phyloP scores from a whole-genome alignment of 1,140 invertebrate species.

The Drosophila rhopaloa region DNA sequence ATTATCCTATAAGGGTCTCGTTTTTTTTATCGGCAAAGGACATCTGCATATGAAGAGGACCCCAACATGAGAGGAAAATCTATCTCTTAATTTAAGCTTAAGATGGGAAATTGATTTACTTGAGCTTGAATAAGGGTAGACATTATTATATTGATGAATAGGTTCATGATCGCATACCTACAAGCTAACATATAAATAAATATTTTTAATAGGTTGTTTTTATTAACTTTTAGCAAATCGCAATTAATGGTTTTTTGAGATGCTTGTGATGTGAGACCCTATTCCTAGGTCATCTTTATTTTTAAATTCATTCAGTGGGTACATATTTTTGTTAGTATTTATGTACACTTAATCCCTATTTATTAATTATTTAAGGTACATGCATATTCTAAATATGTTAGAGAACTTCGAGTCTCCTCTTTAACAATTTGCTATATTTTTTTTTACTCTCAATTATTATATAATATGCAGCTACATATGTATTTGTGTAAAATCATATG shows the following conservation, averaged over 20 bases:
- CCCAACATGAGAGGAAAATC: constrained; percentile 9
- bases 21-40: constrained; percentile 28
- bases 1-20: constrained; percentile 28
- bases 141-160: constrained; percentile 2
- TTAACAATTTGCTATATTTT: background rate
- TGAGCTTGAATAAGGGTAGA: background rate
- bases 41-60: constrained; percentile 14
- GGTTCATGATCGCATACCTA: background rate
- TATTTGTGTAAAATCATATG: no score
- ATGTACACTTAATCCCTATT: no score
- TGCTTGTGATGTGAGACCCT: no score
- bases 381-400: no score
- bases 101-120: constrained; percentile 28
- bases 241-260: no score
- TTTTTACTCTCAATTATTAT: background rate
- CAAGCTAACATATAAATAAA: background rate
- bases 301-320: no score
- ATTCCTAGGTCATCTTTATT: no score
- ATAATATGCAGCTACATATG: no score
- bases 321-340: no score
- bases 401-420: background rate
- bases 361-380: no score
- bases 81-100: constrained; percentile 25
- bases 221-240: background rate
- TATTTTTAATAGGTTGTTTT: background rate